Evolutionary conservation across 2,113 vertebrate genomes (phyloP).

Genomic region (Haemorhous mexicanus): DNA sequence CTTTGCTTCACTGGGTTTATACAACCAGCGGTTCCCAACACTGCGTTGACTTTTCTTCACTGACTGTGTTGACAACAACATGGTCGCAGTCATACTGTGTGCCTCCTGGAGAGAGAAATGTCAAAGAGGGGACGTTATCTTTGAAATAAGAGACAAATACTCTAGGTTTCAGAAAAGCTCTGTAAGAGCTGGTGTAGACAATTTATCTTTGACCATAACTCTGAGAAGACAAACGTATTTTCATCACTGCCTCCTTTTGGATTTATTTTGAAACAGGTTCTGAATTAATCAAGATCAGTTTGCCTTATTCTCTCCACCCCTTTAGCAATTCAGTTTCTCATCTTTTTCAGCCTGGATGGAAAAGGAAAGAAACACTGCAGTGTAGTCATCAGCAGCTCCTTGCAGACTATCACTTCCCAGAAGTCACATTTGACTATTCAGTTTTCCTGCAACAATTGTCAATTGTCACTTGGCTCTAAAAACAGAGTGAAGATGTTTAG

Average conservation of each 20-base stretch:
- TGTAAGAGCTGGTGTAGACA: background rate
- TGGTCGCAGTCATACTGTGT: conserved; percentile 88
- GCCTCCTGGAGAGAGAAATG: conserved; percentile 79
- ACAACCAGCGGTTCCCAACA: conserved; percentile 86
- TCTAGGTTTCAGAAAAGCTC: background rate
- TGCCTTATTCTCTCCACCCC: background rate
- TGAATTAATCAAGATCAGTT: background rate
- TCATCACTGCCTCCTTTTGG: background rate
- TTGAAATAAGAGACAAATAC: background rate
- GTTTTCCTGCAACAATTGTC: background rate
- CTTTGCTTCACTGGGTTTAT: conserved; percentile 49
- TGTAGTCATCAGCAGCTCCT: background rate
- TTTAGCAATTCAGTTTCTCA: background rate
- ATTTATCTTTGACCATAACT: background rate
- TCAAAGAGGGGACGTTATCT: background rate
- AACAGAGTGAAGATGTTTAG: background rate
- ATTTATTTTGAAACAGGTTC: background rate
- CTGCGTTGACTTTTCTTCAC: conserved; percentile 78
- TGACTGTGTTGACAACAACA: conserved; percentile 83
- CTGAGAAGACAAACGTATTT: background rate
- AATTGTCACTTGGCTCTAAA: background rate
- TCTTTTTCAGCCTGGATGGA: background rate
- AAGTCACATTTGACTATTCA: background rate
- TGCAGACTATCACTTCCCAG: background rate
- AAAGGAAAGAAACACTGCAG: background rate